Evolutionary conservation across 1,140 invertebrate genomes (phyloP).

Genomic region (Drosophila rhopaloa): DNA sequence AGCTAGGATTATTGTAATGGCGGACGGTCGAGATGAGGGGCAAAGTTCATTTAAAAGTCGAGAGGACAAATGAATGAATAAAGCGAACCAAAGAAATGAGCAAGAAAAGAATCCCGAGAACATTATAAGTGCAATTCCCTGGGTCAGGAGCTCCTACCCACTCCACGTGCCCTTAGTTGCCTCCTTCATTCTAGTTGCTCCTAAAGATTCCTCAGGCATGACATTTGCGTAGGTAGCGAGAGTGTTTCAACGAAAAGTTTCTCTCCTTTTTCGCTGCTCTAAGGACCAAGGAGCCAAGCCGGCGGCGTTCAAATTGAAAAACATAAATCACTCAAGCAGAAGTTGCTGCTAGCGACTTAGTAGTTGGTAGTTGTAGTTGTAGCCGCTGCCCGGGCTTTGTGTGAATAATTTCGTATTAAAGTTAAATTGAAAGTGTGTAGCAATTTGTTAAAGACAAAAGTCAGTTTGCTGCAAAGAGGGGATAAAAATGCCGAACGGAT

Average conservation of each 20-base stretch:
- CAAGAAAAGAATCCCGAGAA: constrained; percentile 29
- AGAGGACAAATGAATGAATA: constrained; percentile 80
- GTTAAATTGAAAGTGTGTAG: constrained; percentile 79
- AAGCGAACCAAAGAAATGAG: constrained; percentile 52
- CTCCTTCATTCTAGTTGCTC: constrained; percentile 16
- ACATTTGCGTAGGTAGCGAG: constrained; percentile 46
- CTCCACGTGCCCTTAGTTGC: constrained; percentile 20
- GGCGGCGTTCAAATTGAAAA: constrained; percentile 70
- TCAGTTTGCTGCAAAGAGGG: constrained; percentile 43
- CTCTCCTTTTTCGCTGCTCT: constrained; percentile 5
- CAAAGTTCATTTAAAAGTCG: constrained; percentile 81
- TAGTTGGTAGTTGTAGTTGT: constrained; percentile 12
- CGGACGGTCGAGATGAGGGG: constrained; percentile 39
- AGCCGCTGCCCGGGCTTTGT: constrained; percentile 25
- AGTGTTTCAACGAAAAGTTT: constrained; percentile 47
- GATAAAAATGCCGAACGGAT: constrained; percentile 16
- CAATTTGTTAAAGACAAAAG: constrained; percentile 81
- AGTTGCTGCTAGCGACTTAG: constrained; percentile 53
- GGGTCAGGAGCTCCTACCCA: constrained; percentile 51
- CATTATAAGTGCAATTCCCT: constrained; percentile 58
- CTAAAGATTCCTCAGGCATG: constrained; percentile 45
- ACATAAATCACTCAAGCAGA: constrained; percentile 81
- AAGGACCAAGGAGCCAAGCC: constrained; percentile 10
- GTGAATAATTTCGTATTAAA: constrained; percentile 79
- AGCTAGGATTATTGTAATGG: constrained; percentile 20